Evolutionary conservation across 2,888 invertebrate genomes (phyloP), one percentile per base, ranked within the genome.

Genomic region (Slavum lentiscoides): DNA sequence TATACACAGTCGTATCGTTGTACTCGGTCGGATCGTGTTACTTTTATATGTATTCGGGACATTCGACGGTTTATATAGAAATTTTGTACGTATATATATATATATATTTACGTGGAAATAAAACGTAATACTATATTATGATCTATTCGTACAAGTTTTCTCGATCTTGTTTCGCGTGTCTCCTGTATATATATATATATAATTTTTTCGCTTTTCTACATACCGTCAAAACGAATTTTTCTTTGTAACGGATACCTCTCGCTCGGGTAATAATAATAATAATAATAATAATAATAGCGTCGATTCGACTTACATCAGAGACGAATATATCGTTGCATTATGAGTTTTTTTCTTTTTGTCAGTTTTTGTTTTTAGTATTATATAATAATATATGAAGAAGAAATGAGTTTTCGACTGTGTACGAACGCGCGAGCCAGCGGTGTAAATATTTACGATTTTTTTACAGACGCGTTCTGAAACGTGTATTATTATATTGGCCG

Each of bases 371-470:
- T 49, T 13, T 39, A 53, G 23, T 68, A 53, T 53, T 4, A 53
- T 17, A 53, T 53, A 9, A 53, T 15, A 49, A 49, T 49, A 49
- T 15, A 30, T 4, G 30, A n/a, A 30, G 49, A 49, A 49, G 49
- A 49, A 53, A 68, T 23, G 15, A 39, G 15, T 59, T 70, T 59
- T 43, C 15, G 30, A 30, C 30, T 30, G 59, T 21, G 21, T 5
- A 64, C 19, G 9, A 8, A 23, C 9, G 53, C 9, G 23, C 9
- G 23, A 53, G 23, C 49, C 23, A 19, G 23, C 17, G 19, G 39
- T n/a, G n/a, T 72, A 43, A 59, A 59, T 30, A 62, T 73, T 62
- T 49, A 73, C 19, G 49, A 62, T 62, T 53, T 30, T 53, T 30
- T 30, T 30, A 62, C 49, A 19, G 11, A 43, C n/a, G 30, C 19